Percentiles rank a stretch among this genome's conserved stretches.
Conservation (phyloP, 2,113 vertebrate genomes). For the Spheniscus mendiculus region DNA sequence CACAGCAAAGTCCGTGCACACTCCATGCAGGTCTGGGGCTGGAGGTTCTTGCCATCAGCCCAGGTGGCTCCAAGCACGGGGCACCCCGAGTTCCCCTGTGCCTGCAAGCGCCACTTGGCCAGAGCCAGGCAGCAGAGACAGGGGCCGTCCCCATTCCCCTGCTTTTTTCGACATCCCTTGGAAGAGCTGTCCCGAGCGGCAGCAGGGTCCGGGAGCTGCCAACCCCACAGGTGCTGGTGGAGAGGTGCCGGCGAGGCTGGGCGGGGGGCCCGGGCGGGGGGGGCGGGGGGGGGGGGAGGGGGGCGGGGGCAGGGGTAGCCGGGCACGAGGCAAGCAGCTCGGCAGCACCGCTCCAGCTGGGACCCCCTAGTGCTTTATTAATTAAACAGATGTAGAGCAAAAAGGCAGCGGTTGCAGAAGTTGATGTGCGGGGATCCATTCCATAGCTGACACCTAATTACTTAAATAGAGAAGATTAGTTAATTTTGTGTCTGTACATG, state of each 20-base stretch:
- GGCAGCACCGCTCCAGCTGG: not conserved
- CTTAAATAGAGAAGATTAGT: not conserved
- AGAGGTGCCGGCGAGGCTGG: not conserved
- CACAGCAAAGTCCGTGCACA: accelerated
- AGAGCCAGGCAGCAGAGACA: not conserved
- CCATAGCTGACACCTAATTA: not conserved
- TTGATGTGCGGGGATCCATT: accelerated
- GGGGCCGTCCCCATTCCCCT: not conserved
- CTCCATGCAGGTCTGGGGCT: accelerated
- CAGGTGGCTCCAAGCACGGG: not conserved
- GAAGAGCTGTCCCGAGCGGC: not conserved
- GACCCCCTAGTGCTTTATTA: not conserved
- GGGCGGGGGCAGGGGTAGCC: not conserved
- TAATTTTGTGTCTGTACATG: not conserved
- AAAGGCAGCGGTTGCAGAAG: not conserved
- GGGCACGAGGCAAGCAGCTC: not conserved
- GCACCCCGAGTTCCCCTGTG: accelerated
- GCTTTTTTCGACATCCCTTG: not conserved
- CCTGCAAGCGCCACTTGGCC: not conserved
- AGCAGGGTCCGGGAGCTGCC: not conserved
- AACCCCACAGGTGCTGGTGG: not conserved
- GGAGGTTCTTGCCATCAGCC: not conserved
- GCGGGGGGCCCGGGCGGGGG: no score
- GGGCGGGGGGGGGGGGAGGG: no score
- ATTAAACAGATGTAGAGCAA: not conserved